Conservation (phyloP, 37 sponge, comb jelly and placozoan species). For the Dysidea cf. avara region DNA sequence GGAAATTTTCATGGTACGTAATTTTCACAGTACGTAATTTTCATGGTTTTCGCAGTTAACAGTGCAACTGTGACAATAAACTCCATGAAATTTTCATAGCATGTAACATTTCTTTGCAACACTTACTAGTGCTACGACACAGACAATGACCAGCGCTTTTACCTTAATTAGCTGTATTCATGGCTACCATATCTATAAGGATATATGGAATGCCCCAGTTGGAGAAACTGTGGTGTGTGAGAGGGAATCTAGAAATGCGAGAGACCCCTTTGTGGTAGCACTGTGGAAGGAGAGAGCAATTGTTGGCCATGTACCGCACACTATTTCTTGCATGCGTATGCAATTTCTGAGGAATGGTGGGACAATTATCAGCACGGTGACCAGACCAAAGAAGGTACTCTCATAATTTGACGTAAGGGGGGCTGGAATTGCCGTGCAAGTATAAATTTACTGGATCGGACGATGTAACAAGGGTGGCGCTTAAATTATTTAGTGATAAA, state of each 20-base stretch:
- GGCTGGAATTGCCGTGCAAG: conserved; percentile 32
- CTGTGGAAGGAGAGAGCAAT: conserved; percentile 3
- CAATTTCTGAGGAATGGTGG: conserved; percentile 18
- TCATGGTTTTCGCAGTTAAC: too few species aligned
- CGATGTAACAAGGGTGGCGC: too few species aligned
- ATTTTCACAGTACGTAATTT: too few species aligned
- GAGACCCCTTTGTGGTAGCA: conserved; percentile 8
- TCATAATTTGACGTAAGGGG: conserved; percentile 28
- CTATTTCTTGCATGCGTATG: conserved; percentile 22
- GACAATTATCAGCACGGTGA: conserved; percentile 11
- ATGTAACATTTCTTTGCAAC: too few species aligned
- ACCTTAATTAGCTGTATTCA: not conserved
- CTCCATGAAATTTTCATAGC: too few species aligned
- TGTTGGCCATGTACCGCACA: conserved; percentile 27
- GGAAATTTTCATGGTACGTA: too few species aligned
- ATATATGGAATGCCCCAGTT: conserved; percentile 12
- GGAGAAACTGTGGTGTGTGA: conserved; percentile 18
- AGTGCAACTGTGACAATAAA: too few species aligned
- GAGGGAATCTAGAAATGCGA: not conserved
- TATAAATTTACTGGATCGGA: too few species aligned
- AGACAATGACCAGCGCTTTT: too few species aligned
- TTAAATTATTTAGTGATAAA: too few species aligned
- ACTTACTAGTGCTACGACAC: too few species aligned
- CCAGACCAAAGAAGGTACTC: not conserved
- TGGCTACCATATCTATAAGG: conserved; percentile 14